Evolutionary conservation across 2,113 vertebrate genomes (phyloP).

Genomic region (Geococcyx californianus): DNA sequence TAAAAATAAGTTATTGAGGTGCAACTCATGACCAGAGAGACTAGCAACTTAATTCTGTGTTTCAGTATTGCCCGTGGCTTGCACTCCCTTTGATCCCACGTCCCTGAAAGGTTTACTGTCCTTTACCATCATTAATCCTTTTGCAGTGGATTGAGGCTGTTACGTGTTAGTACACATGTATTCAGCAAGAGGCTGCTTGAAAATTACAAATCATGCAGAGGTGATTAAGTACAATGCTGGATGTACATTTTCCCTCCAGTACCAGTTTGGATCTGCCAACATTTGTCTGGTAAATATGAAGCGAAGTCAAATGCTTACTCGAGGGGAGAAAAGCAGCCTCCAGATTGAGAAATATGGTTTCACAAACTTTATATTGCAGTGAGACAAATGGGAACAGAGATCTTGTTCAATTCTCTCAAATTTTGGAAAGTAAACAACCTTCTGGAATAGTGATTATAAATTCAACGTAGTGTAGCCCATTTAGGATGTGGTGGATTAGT

Average conservation of each 20-base stretch:
- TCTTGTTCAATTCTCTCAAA: constrained; percentile 20
- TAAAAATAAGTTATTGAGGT: neutral
- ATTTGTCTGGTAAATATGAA: constrained; percentile 7
- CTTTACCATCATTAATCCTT: neutral
- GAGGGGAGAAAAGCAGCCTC: neutral
- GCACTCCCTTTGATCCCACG: neutral
- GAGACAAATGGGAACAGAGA: constrained; percentile 42
- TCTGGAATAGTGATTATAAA: neutral
- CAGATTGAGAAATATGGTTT: neutral
- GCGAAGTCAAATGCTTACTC: neutral
- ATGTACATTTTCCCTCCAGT: neutral
- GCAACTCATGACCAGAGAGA: neutral
- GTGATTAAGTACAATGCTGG: neutral
- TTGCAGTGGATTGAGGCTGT: neutral
- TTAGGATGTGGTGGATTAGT: constrained; percentile 44
- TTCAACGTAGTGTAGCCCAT: neutral
- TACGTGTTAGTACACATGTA: fast-evolving
- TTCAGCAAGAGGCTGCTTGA: neutral
- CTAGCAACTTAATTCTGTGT: neutral
- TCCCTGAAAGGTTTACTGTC: neutral
- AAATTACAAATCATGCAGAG: neutral
- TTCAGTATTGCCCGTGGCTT: neutral
- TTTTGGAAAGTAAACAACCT: constrained; percentile 43
- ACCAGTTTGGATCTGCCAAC: neutral
- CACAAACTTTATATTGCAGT: constrained; percentile 22